Base-by-base conservation (phyloP, 2,797 vertebrate species). In the Masticophis lateralis region DNA sequence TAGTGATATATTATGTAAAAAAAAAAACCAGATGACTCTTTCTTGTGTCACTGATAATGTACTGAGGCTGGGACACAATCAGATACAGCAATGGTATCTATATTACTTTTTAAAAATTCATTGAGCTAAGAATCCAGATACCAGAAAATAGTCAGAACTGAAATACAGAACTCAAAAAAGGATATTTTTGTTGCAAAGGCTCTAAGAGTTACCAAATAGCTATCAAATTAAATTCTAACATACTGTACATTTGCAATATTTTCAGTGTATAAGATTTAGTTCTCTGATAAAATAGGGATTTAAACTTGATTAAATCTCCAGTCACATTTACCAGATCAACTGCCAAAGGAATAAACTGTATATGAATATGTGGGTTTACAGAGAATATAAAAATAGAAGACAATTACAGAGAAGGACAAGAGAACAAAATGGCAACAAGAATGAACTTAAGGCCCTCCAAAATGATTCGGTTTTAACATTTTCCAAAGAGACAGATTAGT, bases 401-500 rank as follows among this genome's bases (percentile, higher is more conserved):
- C 32, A 79, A 43, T 79, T 79, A 79, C 16, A 37, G 37, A 83
- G 37, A 83, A 9, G 20, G 43, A 83, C 37, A 83, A 83, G 74
- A 83, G 47, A 83, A 83, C 43, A 83, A 83, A 47, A 83, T 47
- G 20, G 74, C 43, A 25, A 5, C 20, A 47, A 83, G 10, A 83
- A 83, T 83, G 43, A 83, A 83, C 2, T 83, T 47, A 83, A 83
- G 74, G 43, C 16, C 43, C 9, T 83, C 37, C 37, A 83, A 25
- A 47, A 83, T 83, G 43, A 47, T 66, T 66, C 12, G 27, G 43
- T 11, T 90, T 69, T 20, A 51, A 4, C 93, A 95, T 95, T 91
- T 74, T 20, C 11, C 95, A 95, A 94, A 88, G 88, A 96, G 94
- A 90, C 69, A 91, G 53, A 87, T 22, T 90, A 94, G 94, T 94